phyloP scores from a whole-genome alignment of 2,888 invertebrate genomes.

The Zhuqinia jingwanae region DNA sequence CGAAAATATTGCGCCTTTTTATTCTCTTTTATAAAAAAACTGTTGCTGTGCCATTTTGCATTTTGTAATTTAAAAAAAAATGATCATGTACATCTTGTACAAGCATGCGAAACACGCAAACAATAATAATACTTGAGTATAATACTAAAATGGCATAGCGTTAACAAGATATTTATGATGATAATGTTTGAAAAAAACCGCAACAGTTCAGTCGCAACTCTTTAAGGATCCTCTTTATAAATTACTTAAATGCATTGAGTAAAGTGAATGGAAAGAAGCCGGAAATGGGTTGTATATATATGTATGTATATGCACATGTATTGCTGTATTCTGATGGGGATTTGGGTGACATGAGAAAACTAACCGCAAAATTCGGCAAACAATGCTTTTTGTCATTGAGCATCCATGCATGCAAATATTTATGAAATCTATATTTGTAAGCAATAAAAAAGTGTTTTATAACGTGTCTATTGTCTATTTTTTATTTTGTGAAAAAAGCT shows the following conservation, averaged over 20 bases:
- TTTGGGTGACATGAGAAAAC: background rate
- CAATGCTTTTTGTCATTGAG: slow-evolving; percentile 7
- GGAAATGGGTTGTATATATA: no score
- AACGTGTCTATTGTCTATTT: background rate
- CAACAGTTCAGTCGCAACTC: no score
- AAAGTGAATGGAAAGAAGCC: background rate
- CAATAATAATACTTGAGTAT: no score
- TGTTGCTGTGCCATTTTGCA: background rate
- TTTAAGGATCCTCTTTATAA: background rate
- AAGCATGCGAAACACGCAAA: background rate
- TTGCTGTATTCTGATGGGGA: slow-evolving; percentile 16
- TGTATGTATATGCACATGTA: no score
- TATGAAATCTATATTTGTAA: background rate
- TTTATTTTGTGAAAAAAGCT: slow-evolving; percentile 82
- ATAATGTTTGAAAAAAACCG: background rate
- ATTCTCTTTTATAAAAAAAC: background rate
- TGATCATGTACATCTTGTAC: no score
- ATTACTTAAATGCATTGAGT: background rate
- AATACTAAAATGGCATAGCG: no score
- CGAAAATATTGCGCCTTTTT: background rate
- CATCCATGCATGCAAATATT: slow-evolving; percentile 1
- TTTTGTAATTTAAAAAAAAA: no score
- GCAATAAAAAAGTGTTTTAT: no score
- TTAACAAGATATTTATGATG: background rate
- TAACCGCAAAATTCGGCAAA: background rate